These are phyloP conservation scores for Neopipo cinnamomea DNA, from an alignment of 2,113 vertebrate genomes.

Conservation along the genomic window DNA sequence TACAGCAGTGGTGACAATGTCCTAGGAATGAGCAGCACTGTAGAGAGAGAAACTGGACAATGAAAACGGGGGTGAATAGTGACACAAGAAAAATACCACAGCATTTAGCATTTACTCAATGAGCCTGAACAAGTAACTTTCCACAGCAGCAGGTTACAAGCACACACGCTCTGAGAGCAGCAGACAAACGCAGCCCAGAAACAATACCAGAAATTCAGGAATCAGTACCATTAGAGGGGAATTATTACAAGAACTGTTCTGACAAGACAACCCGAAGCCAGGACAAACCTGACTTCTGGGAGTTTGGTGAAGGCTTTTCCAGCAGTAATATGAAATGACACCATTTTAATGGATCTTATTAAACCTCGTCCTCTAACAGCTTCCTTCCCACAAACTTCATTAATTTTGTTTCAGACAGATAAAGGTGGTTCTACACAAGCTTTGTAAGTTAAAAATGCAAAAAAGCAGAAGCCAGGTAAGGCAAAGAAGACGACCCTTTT, in stretches of 20 bases:
- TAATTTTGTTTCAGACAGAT: not conserved
- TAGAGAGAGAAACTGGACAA: conserved; percentile 77
- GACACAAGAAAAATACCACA: conserved; percentile 49
- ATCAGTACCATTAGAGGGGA: not conserved
- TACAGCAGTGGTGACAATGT: conserved; percentile 70
- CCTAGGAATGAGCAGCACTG: conserved; percentile 72
- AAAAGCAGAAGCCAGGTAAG: not conserved
- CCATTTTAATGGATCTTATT: not conserved
- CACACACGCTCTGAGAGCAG: not conserved
- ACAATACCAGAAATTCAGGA: not conserved
- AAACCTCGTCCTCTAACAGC: not conserved
- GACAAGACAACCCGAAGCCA: not conserved
- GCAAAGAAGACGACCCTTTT: not conserved
- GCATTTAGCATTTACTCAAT: conserved; percentile 54
- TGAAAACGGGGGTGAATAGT: conserved; percentile 65
- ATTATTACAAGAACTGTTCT: not conserved
- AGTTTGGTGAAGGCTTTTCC: not conserved
- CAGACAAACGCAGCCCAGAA: not conserved
- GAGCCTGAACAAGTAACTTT: conserved; percentile 2
- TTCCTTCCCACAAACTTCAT: not conserved
- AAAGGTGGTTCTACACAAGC: not conserved
- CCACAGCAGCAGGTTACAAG: not conserved
- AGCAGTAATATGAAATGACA: not conserved
- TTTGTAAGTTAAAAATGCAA: not conserved
- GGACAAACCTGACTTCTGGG: not conserved